Conservation (phyloP, 30 jellyfish, hydroid and myxozoan genomes). For the Pelagia noctiluca region DNA sequence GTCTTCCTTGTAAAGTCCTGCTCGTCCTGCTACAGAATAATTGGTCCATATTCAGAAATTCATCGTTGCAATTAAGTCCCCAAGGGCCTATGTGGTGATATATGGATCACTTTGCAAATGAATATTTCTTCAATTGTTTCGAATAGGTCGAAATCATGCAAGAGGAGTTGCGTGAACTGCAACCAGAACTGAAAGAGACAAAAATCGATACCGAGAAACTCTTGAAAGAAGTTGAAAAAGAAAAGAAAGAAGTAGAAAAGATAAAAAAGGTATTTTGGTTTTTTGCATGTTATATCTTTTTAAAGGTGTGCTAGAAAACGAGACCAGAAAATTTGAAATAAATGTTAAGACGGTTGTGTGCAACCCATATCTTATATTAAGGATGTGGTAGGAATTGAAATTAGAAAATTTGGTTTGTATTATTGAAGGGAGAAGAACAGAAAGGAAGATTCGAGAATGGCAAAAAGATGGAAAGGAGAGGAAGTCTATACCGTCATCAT, state of each 20-base stretch:
- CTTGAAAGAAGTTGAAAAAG: conserved; percentile 44
- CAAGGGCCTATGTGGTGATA: not conserved
- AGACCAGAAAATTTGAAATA: no score
- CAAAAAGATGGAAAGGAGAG: no score
- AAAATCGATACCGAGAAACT: conserved; percentile 63
- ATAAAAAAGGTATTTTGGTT: conserved; percentile 50
- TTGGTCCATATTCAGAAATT: no score
- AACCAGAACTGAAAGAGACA: conserved; percentile 66
- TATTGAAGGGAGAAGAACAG: no score
- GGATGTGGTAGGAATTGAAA: not conserved
- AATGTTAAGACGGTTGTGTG: not conserved
- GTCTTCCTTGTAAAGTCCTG: no score
- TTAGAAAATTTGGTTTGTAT: no score
- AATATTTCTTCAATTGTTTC: not conserved
- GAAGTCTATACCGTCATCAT: no score
- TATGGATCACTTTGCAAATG: not conserved
- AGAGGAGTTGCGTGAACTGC: conserved; percentile 64
- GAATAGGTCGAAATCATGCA: conserved; percentile 68
- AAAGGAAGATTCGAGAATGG: no score
- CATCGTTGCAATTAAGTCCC: no score
- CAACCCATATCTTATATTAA: not conserved
- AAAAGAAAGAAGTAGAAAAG: conserved; percentile 61
- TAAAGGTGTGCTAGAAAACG: no score
- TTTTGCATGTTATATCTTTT: not conserved
- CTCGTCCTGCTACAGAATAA: no score